Base-by-base conservation (phyloP, 2,797 vertebrate genomes). In the Remorina albescens region DNA sequence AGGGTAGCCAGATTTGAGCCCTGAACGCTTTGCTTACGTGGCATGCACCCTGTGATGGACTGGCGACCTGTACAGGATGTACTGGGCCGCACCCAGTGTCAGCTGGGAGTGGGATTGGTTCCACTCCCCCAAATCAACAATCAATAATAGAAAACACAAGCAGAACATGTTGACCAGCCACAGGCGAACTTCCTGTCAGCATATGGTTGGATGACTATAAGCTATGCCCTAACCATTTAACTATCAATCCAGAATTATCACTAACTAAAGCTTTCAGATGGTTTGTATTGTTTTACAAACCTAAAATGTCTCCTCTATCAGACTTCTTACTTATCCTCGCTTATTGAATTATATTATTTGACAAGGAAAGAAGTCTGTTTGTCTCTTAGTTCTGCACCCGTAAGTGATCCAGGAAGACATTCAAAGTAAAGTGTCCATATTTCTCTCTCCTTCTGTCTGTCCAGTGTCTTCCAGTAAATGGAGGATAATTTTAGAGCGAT, bases 401-500 rank as follows among this genome's bases (percentile, higher is more conserved):
- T 87, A 86, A 90, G 88, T 86, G 89, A 89, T 91, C 74, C 87
- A 90, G 87, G 82, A 89, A 88, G 83, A 85, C 78, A 87, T 86
- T 86, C 71, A 78, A 87, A 87, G 87, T 71, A 34, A 77, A 84
- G 85, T 78, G 87, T 89, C 84, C 88, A 86, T 80, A 84, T 83
- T 84, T 82, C 82, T 85, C 70, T 78, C 64, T 80, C 65, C 39
- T 85, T 82, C 66, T 83, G 67, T 85, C 72, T 61, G 73, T 84
- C 86, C 84, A 85, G 76, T 81, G 80, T 89, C 89, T 93, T 92
- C 91, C 91, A 89, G 91, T 93, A 93, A 93, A 93, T 85, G 79
- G 87, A 85, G 80, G 92, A 90, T 93, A 91, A 93, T 92, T 92
- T 91, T 91, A 91, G 92, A 92, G 90, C 84, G 72, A 93, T 92